Evolutionary conservation across 2,113 vertebrate species (phyloP).

Genomic region (Xenopus tropicalis): DNA sequence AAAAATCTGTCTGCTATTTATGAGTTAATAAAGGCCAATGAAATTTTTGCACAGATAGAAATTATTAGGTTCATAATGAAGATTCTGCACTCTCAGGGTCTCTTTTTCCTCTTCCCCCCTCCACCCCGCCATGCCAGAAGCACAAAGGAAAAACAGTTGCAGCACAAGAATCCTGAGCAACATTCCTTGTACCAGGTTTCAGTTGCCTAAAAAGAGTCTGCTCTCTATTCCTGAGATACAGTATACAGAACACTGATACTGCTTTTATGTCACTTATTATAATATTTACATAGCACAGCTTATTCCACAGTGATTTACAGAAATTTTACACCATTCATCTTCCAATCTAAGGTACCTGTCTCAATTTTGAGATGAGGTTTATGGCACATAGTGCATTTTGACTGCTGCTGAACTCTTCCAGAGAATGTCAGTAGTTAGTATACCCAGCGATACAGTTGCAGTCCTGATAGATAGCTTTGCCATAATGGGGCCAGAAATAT

Average conservation of each 20-base stretch:
- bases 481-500: no score
- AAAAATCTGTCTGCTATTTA: constrained; percentile 45
- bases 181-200: constrained; percentile 18
- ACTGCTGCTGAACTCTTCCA: no score
- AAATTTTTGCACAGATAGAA: constrained; percentile 44
- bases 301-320: no score
- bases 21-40: constrained; percentile 45
- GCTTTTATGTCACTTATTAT: no score
- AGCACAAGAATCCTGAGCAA: not conserved
- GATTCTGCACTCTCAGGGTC: constrained; percentile 28
- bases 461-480: no score
- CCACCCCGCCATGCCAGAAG: not conserved
- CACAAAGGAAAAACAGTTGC: constrained; percentile 31
- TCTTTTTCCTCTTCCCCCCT: not conserved
- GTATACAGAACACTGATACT: not conserved
- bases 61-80: constrained; percentile 42
- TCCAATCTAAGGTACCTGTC: no score
- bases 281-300: no score
- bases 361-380: no score
- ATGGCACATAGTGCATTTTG: no score
- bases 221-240: not conserved
- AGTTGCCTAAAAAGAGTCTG: constrained; percentile 5
- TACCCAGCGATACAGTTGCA: no score
- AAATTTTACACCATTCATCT: no score
- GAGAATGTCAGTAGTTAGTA: no score